phyloP scores from a whole-genome alignment of 2,113 vertebrate genomes.

The Empidonax alnorum region DNA sequence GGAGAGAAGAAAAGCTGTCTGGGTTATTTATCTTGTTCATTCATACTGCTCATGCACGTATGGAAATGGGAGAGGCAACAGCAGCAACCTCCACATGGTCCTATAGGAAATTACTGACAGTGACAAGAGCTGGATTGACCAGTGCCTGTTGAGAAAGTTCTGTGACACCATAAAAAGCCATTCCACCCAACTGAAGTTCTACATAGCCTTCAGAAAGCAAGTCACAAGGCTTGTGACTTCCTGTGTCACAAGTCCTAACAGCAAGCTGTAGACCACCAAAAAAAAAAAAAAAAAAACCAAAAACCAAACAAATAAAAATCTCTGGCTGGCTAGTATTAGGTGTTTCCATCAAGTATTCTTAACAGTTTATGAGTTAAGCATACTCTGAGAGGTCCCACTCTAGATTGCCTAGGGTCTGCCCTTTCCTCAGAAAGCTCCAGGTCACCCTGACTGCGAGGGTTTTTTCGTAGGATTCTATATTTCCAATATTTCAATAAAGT shows the following conservation, averaged over 20 bases:
- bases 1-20: background rate
- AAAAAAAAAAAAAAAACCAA: background rate
- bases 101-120: background rate
- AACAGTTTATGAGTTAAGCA: background rate
- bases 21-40: background rate
- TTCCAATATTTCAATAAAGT: background rate
- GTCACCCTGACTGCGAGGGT: background rate
- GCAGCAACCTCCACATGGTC: background rate
- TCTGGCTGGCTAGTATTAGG: background rate
- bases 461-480: background rate
- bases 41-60: background rate
- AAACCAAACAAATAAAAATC: background rate
- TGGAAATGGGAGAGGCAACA: background rate
- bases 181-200: background rate
- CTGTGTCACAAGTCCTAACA: background rate
- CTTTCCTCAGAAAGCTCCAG: background rate
- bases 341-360: background rate
- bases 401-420: background rate
- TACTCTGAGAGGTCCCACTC: background rate
- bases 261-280: background rate
- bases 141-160: background rate
- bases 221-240: too few relatives aligned
- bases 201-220: background rate
- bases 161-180: background rate
- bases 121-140: background rate